Evolutionary conservation across 2,888 invertebrate genomes (phyloP).

Genomic region (Cerceris rybyensis): DNA sequence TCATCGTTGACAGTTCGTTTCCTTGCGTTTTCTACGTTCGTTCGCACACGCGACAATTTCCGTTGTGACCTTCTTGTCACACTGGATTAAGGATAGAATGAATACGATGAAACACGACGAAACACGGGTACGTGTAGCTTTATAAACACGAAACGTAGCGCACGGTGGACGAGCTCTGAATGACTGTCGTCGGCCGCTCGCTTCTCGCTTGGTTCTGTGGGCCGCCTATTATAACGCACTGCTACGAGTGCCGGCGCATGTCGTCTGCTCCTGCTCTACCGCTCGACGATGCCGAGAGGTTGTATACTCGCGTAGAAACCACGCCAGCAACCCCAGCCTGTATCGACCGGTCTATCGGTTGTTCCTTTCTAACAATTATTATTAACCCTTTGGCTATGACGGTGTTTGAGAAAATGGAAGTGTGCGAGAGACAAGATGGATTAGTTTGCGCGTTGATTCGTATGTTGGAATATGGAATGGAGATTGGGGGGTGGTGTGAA

Average conservation of each 20-base stretch:
- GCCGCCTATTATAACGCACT: constrained; percentile 42
- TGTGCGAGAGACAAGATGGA: background rate
- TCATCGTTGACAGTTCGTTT: constrained; percentile 17
- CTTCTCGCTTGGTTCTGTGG: constrained; percentile 9
- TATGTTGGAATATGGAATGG: background rate
- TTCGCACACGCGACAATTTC: background rate
- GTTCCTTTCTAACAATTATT: constrained; percentile 19
- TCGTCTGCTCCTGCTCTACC: constrained; percentile 16
- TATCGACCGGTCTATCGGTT: constrained; percentile 50
- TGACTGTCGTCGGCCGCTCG: constrained; percentile 57
- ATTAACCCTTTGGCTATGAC: background rate
- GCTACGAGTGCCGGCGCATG: constrained; percentile 51
- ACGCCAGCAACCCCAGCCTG: constrained; percentile 39
- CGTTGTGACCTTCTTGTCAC: background rate
- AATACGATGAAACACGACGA: constrained; percentile 2
- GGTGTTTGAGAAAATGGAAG: background rate
- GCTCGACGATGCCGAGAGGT: background rate
- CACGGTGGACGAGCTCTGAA: constrained; percentile 70
- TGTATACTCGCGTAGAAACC: constrained; percentile 13
- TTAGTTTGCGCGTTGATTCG: background rate
- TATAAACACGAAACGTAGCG: constrained; percentile 49
- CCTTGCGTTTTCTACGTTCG: background rate
- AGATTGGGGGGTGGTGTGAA: too few species aligned
- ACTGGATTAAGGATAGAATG: background rate
- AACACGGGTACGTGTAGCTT: constrained; percentile 21